Percentiles rank a stretch among this genome's conserved stretches.
These are phyloP conservation scores for Vidua macroura DNA, from an alignment of 2,113 vertebrate genomes.

Conservation along the genomic window DNA sequence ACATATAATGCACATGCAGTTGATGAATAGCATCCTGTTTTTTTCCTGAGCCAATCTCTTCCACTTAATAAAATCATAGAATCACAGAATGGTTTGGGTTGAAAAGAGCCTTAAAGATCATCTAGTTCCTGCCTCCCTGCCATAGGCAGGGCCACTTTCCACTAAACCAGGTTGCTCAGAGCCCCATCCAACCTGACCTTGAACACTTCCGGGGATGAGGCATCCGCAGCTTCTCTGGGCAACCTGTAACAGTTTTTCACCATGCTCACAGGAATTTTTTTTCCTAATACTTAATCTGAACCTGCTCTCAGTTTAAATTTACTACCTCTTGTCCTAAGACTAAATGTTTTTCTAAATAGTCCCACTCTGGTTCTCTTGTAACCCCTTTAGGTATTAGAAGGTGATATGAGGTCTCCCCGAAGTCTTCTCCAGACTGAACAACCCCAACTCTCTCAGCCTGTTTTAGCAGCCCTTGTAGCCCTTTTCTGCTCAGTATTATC, in stretches of 20 bases:
- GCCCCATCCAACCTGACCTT: neutral
- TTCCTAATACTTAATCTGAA: neutral
- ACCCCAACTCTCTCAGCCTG: neutral
- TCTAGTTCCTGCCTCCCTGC: neutral
- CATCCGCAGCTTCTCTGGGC: neutral
- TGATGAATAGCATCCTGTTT: neutral
- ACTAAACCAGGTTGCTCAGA: neutral
- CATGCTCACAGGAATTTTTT: accelerated
- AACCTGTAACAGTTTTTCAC: neutral
- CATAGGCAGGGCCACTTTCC: neutral
- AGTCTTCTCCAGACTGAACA: neutral
- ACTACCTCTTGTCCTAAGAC: neutral
- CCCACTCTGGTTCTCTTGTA: neutral
- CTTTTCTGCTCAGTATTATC: neutral
- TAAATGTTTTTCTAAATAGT: neutral
- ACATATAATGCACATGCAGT: too few species aligned
- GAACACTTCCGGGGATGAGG: neutral
- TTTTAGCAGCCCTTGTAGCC: neutral
- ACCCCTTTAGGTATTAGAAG: neutral
- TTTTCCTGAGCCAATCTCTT: neutral
- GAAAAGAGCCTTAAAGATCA: neutral
- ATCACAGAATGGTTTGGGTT: neutral
- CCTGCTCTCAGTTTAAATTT: neutral
- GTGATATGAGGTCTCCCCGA: neutral
- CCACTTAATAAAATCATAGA: neutral